Evolutionary conservation across 2,113 vertebrate species (phyloP).

Genomic region (Megalops atlanticus): DNA sequence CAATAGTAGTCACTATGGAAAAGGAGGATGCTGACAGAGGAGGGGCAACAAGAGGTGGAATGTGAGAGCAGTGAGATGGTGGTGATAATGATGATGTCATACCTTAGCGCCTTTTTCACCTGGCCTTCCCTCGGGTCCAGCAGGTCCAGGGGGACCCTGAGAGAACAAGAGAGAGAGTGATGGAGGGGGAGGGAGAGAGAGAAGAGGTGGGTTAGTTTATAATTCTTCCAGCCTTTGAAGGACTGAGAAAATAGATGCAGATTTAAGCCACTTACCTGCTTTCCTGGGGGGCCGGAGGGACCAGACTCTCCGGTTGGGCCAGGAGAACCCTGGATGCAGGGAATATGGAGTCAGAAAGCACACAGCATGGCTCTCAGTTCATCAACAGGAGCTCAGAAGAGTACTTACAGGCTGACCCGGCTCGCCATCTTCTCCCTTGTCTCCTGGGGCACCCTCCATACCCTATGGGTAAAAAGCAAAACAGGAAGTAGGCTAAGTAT

Average conservation of each 20-base stretch:
- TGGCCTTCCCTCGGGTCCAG: conserved; percentile 85
- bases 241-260: background rate
- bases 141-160: conserved; percentile 89
- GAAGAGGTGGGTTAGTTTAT: background rate
- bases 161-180: conserved; percentile 34
- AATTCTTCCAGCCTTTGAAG: background rate
- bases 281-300: conserved; percentile 87
- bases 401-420: conserved; percentile 86
- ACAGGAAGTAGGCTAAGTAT: background rate
- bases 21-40: background rate
- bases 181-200: background rate
- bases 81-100: conserved; percentile 32
- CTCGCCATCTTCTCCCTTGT: conserved; percentile 93
- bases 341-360: conserved; percentile 17
- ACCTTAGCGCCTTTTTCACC: conserved; percentile 94
- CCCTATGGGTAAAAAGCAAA: conserved; percentile 69
- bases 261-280: conserved; percentile 78
- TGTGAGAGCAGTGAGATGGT: background rate
- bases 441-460: conserved; percentile 84
- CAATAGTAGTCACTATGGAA: background rate
- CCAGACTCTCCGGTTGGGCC: conserved; percentile 91
- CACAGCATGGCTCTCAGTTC: background rate
- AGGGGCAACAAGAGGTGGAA: background rate
- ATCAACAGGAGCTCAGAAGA: background rate
- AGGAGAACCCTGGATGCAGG: conserved; percentile 79